Base-by-base conservation (phyloP, 2,888 invertebrate species). In the Holacanthella duospinosa region DNA sequence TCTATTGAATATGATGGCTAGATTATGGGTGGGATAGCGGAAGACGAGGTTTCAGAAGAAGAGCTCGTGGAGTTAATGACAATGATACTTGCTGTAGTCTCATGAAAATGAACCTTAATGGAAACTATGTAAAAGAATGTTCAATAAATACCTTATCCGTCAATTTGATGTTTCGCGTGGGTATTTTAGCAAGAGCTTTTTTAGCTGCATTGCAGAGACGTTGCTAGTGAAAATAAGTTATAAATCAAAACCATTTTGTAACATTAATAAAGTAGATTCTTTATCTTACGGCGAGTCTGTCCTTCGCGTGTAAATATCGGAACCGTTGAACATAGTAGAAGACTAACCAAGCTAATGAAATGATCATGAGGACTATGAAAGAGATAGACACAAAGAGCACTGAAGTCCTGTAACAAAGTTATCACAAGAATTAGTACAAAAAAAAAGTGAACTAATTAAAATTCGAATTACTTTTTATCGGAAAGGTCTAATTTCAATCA, bases 311-410 rank as follows among this genome's bases (percentile, higher is more conserved):
- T 66, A 93, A 87, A 77, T 94, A 93, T 66, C 94, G 82, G 79
- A 94, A 93, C 71, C 93, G 82, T 79, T 95, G 94, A 60, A 95
- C 88, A 78, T 95, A 95, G 81, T 95, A 95, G 80, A 94, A 94
- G 66, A 94, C 87, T 53, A 95, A 84, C 94, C 94, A 95, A 26
- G 93, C 91, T 74, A 94, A 80, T 1, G 93, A 93, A 71, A 94
- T 93, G 74, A 93, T 87, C 92, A 94, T 93, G 73, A 94, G 81
- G 66, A 95, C 89, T 73, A 94, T 92, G 80, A 95, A 94, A 1
- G 93, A 93, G 72, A 94, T 90, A 68, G 93, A 93, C 63, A 95
- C 93, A 79, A 95, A 93, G 72, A 95, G 81, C 74, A 95, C 93
- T 1, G 93, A 92, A 12, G 93, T 93, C 77, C 89, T 88, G 83